A percentile compares a stretch with the other conserved stretches of the same genome.
phyloP scores from a whole-genome alignment of 1,140 invertebrate species.

The Aethina tumida region DNA sequence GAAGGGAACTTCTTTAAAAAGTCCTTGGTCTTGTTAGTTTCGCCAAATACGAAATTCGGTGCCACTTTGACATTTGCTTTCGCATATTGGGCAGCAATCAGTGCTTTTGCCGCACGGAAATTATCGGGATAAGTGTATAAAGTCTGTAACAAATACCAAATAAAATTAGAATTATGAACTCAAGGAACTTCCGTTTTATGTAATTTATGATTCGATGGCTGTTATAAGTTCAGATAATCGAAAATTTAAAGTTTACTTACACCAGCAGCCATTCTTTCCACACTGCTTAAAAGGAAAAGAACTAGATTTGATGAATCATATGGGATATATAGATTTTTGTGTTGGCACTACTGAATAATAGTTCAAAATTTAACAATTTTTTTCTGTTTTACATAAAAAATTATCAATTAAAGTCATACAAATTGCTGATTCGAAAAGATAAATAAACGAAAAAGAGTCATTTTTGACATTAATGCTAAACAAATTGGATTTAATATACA shows the following conservation, averaged over 20 bases:
- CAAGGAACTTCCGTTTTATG: background rate
- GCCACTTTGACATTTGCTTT: constrained; percentile 78
- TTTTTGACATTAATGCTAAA: too few species aligned
- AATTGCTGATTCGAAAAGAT: too few species aligned
- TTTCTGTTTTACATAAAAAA: too few species aligned
- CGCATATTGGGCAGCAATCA: constrained; percentile 92
- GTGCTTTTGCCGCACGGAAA: constrained; percentile 86
- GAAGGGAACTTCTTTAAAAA: constrained; percentile 91
- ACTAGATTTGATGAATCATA: too few species aligned
- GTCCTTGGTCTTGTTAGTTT: constrained; percentile 77
- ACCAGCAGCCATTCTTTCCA: constrained; percentile 29
- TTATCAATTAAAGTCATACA: too few species aligned
- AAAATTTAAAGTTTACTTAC: constrained; percentile 26
- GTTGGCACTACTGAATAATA: too few species aligned
- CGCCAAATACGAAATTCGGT: constrained; percentile 82
- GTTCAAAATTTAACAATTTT: too few species aligned
- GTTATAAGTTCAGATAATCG: constrained; percentile 4
- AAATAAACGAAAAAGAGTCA: too few species aligned
- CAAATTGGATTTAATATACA: too few species aligned
- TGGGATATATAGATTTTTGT: too few species aligned
- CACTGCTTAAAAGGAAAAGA: constrained; percentile 13
- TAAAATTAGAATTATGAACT: constrained; percentile 10
- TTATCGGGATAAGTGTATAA: constrained; percentile 94
- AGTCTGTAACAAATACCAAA: constrained; percentile 63
- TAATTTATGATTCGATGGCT: constrained; percentile 1